Evolutionary conservation across 2,797 vertebrate genomes (phyloP).

Genomic region (Myotis vivesi): DNA sequence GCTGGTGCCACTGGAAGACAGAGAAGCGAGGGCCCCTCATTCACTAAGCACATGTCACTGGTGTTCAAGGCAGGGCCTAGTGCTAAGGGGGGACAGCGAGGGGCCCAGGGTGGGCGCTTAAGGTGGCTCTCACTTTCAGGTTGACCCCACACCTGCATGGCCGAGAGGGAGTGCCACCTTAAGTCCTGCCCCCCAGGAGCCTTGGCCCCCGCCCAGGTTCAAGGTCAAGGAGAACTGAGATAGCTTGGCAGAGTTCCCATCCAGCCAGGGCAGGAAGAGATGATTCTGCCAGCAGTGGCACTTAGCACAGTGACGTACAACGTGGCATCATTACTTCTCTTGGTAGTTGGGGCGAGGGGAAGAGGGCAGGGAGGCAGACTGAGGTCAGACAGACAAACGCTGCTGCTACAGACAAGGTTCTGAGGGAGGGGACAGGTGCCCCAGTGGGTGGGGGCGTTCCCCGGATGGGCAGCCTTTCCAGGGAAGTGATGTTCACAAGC

Average conservation of each 20-base stretch:
- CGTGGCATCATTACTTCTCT: accelerated
- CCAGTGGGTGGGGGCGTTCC: too few relatives aligned
- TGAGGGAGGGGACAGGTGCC: too few relatives aligned
- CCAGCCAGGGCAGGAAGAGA: background rate
- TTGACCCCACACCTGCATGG: background rate
- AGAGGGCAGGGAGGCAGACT: background rate
- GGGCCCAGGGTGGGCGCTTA: background rate
- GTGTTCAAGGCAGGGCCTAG: background rate
- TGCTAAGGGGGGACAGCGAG: accelerated
- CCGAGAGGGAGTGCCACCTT: background rate
- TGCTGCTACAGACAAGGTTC: too few relatives aligned
- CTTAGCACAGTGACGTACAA: background rate
- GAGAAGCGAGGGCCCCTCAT: background rate
- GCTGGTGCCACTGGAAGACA: background rate
- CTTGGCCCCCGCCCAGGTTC: background rate
- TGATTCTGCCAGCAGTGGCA: background rate
- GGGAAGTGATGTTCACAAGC: background rate
- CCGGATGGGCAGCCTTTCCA: too few relatives aligned
- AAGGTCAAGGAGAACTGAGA: background rate
- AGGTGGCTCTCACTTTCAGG: background rate
- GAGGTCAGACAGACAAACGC: background rate
- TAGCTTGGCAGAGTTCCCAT: background rate
- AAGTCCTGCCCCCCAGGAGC: background rate
- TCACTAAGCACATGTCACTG: background rate
- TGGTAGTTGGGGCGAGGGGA: background rate